Conservation (phyloP, 1,140 invertebrate species). For the Polyergus mexicanus region DNA sequence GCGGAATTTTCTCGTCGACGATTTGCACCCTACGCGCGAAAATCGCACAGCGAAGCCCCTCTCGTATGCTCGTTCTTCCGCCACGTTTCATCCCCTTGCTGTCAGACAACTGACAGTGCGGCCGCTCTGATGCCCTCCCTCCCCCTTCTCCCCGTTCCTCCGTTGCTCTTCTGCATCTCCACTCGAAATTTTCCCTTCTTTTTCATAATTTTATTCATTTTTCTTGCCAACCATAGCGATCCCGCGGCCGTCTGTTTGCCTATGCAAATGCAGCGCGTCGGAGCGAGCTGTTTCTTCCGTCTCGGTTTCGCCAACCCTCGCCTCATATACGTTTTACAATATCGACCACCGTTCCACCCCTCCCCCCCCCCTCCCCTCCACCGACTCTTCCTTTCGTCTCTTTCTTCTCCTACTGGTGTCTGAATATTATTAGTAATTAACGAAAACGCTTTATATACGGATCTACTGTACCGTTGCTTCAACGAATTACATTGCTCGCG, state of each 20-base stretch:
- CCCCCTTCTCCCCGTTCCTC: not conserved
- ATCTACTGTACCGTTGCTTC: not conserved
- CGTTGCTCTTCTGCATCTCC: conserved; percentile 43
- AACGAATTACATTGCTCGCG: conserved; percentile 41
- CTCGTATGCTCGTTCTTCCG: conserved; percentile 76
- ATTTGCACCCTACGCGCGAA: conserved; percentile 78
- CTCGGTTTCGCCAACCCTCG: conserved; percentile 49
- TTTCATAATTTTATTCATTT: conserved; percentile 87
- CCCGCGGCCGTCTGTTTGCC: conserved; percentile 82
- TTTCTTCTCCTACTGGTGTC: conserved; percentile 66
- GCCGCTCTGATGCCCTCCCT: not conserved
- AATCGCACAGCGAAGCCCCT: conserved; percentile 73
- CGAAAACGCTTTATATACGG: conserved; percentile 69
- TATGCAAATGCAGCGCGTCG: conserved; percentile 84
- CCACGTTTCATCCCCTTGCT: conserved; percentile 78
- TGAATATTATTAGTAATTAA: conserved; percentile 87
- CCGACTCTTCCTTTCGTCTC: conserved; percentile 54
- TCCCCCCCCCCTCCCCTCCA: too few relatives aligned
- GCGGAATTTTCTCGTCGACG: conserved; percentile 67
- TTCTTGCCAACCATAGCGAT: conserved; percentile 82
- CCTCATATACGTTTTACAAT: conserved; percentile 59
- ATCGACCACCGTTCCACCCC: conserved; percentile 17
- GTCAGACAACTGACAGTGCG: conserved; percentile 75
- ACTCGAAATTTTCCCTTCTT: conserved; percentile 67
- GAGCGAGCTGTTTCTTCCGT: conserved; percentile 55